phyloP scores from a whole-genome alignment of 2,113 vertebrate genomes.

The Trogon surrucura region DNA sequence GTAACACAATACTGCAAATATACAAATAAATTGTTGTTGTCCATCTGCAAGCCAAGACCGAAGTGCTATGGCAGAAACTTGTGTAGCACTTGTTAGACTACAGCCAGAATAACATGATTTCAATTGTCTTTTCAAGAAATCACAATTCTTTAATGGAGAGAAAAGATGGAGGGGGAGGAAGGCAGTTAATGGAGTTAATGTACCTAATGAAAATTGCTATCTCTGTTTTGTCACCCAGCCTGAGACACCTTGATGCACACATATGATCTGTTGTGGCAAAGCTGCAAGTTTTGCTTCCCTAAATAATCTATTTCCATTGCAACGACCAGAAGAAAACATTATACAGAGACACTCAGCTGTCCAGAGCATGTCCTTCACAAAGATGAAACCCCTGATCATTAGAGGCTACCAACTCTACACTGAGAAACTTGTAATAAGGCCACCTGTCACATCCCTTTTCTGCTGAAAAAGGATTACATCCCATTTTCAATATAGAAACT shows the following conservation, averaged over 20 bases:
- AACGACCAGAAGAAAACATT: neutral
- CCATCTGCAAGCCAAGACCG: neutral
- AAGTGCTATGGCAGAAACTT: neutral
- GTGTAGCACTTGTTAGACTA: neutral
- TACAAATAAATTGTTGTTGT: neutral
- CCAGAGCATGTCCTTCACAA: neutral
- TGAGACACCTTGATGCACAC: neutral
- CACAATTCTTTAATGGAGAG: neutral
- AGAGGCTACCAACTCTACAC: neutral
- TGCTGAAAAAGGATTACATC: neutral
- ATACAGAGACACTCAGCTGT: neutral
- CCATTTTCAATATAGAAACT: neutral
- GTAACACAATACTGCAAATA: rapidly evolving
- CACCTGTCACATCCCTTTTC: constrained; percentile 5
- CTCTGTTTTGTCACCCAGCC: neutral
- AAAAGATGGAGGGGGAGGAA: neutral
- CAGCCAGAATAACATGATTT: neutral
- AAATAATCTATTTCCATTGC: too few relatives aligned
- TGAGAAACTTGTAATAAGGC: neutral
- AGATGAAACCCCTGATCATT: neutral
- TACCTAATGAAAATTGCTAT: neutral
- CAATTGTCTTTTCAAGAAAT: neutral
- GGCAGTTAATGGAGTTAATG: neutral
- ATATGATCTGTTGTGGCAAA: rapidly evolving
- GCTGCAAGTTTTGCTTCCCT: neutral